Evolutionary conservation across 2,797 vertebrate genomes (phyloP), one percentile per base, ranked within the genome.

Genomic region (Micromesistius poutassou): DNA sequence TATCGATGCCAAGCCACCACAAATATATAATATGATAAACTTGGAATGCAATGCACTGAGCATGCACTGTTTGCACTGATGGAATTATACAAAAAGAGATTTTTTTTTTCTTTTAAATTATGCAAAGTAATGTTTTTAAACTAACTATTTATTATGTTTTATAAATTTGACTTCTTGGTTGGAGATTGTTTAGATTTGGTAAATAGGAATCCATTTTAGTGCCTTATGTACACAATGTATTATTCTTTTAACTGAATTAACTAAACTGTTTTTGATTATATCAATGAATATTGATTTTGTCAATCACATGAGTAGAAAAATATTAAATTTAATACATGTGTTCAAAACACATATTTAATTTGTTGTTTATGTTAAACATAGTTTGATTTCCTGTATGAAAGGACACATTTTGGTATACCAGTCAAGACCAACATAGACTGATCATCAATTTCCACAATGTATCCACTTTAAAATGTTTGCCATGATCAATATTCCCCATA

Each of bases 61-160:
- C 22, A 8, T 1, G 42, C 42, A 71, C 81, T 55, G 62, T 84
- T 82, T 89, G 86, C 85, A 90, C 85, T 88, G 71, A 86, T 77
- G 72, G 25, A 7, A 66, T 66, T 77, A 82, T 74, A 31, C 33
- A 36, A 75, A 78, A 36, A 71, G 38, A 30, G 10, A n/a, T n/a
- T n/a, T 3, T 71, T 25, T 4, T 77, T 71, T 36, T 66, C 50
- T 79, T 14, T 75, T 66, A 22, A 42, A 76, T 62, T 13, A 73
- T 35, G 33, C 7, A 42, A 31, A 77, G 9, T 71, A 6, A 71
- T 77, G 1, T 13, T 25, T 5, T 55, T 71, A 16, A 38, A 74
- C 31, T 71, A 46, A 87, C 85, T 86, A 86, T 35, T 50, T n/a
- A 33, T 33, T 4, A 4, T 33, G 4, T 33, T 33, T 33, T 33